Evolutionary conservation across 2,888 invertebrate species (phyloP), one percentile per base, ranked within the genome.

Genomic region (Lasioglossum oenotherae): DNA sequence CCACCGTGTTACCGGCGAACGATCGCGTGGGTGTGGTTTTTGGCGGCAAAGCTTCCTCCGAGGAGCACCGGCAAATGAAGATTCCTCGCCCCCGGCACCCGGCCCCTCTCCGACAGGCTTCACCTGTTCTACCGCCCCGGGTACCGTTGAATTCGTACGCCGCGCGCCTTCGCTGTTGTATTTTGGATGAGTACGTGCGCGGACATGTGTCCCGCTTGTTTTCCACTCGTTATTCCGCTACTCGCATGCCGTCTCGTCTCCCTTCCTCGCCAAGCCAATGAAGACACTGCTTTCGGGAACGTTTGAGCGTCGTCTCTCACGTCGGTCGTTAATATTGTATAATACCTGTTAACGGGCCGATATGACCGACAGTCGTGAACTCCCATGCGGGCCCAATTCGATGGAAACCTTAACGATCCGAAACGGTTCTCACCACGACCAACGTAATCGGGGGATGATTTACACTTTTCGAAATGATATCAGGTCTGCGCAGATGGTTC

Each of bases 21-120:
- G 82, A 72, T 74, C 81, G 84, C 82, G 86, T 86, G 86, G 89
- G 89, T 87, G 90, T 89, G 91, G 88, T 91, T 89, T 89, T 91
- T 87, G 88, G 85, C 84, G 88, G 82, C 83, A 87, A 88, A 85
- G 80, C 80, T 87, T 86, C 74, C 75, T 69, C 76, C 27, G 44
- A 10, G 71, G n/a, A 60, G 67, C n/a, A 19, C 23, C 23, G 35
- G 23, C 46, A 76, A 81, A 41, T 67, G 73, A 82, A 72, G 57
- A 53, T 85, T 82, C 38, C 35, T 69, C 4, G 57, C 57, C 10
- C 31, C 46, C 69, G 60, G 16, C 67, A 16, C 27, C 14, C 27
- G 27, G 27, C 31, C 8, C 6, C 16, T 64, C 31, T 16, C 64
- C 64, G 64, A 31, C 64, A 64, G 31, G 31, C 64, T 16, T 31